Base-by-base conservation (phyloP, 2,888 invertebrate species). In the Spodoptera exigua region DNA sequence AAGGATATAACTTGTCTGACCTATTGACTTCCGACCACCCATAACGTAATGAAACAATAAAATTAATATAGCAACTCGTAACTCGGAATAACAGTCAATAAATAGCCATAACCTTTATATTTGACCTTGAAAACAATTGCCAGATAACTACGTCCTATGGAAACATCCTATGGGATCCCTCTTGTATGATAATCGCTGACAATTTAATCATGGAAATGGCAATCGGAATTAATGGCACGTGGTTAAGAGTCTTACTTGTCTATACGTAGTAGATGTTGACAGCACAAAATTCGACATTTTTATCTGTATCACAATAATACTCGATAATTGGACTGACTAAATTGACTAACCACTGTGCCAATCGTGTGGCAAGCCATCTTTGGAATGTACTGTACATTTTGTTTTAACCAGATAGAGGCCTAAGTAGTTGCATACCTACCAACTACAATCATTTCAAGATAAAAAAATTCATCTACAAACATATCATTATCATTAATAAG, bases 101-200 rank as follows among this genome's bases (percentile, higher is more conserved):
- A 58, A 61, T 51, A 56, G 68, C 81, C 78, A 79, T 74, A 55
- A 78, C 78, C 75, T 81, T 78, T 59, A 60, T 60, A 21, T 51
- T 64, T 76, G 47, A 76, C 82, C 76, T 79, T 76, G 76, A 69
- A 71, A 59, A 60, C 61, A 80, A 84, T 80, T 81, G 80, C 75
- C 81, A 80, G 76, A 84, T 78, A 57, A 61, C 18, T 48, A 27
- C 52, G 34, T 64, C 44, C 70, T 62, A 63, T 57, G 32, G 70
- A 74, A 56, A 79, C 76, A 65, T 81, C 80, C 79, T 61, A 62
- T 68, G 60, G 68, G 64, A 61, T 56, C 65, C 58, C 57, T 67
- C 62, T 70, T 63, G 56, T 71, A 77, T 81, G 68, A 70, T 61
- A 66, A 37, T 61, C 43, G 52, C 61, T 51, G 68, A 36, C 43